Evolutionary conservation across 2,888 invertebrate species (phyloP).

Genomic region (Catocala fraxini): DNA sequence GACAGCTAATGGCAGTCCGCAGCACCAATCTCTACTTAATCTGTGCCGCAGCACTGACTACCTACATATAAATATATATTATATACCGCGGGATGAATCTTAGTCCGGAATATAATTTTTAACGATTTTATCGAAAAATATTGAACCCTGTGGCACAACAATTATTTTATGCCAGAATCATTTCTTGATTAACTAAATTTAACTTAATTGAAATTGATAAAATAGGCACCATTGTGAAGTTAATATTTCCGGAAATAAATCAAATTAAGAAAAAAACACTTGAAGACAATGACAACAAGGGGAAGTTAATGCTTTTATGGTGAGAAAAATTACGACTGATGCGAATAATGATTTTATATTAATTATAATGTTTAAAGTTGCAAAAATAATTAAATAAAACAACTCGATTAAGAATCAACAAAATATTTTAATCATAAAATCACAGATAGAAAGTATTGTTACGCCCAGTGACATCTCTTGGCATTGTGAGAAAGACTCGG

Average conservation of each 20-base stretch:
- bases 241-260: conserved; percentile 10
- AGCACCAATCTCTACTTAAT: too few species aligned
- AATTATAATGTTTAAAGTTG: too few species aligned
- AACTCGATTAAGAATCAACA: too few species aligned
- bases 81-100: not conserved
- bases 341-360: too few species aligned
- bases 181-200: conserved; percentile 7
- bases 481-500: too few species aligned
- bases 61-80: too few species aligned
- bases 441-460: too few species aligned
- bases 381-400: too few species aligned
- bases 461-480: too few species aligned
- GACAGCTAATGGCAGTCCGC: too few species aligned
- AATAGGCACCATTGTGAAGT: conserved; percentile 13
- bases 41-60: too few species aligned
- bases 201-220: conserved; percentile 2
- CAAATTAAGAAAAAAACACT: conserved; percentile 7
- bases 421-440: too few species aligned
- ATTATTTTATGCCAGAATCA: conserved; percentile 14
- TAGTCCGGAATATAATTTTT: conserved; percentile 5
- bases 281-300: not conserved
- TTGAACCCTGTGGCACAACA: not conserved
- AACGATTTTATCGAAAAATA: not conserved
- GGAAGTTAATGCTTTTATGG: conserved; percentile 10
- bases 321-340: conserved; percentile 10